Evolutionary conservation across 2,888 invertebrate genomes (phyloP).

Genomic region (Cordilura impudica): DNA sequence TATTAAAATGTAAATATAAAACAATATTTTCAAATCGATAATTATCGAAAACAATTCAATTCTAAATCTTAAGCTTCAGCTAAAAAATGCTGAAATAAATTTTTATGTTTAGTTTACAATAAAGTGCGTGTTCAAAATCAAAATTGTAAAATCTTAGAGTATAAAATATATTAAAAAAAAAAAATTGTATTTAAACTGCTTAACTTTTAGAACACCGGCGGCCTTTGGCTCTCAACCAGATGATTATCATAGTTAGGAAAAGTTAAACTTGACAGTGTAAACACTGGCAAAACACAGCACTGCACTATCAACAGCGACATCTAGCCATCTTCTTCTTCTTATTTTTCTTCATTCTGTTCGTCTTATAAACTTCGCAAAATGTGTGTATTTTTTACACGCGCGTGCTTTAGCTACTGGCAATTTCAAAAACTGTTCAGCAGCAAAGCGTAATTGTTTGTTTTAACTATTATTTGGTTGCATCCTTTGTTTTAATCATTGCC

Average conservation of each 20-base stretch:
- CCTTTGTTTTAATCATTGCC: slow-evolving; percentile 38
- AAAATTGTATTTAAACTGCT: neutral
- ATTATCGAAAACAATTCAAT: slow-evolving; percentile 51
- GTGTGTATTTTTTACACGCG: too few species aligned
- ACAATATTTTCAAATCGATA: slow-evolving; percentile 46
- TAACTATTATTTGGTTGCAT: slow-evolving; percentile 17
- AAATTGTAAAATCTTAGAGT: slow-evolving; percentile 45
- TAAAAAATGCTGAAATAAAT: neutral
- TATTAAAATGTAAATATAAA: slow-evolving; percentile 41
- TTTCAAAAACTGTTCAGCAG: slow-evolving; percentile 31
- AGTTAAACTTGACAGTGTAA: slow-evolving; percentile 44
- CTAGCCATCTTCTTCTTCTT: neutral
- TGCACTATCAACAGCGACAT: slow-evolving; percentile 42
- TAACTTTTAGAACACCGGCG: neutral
- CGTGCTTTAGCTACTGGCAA: slow-evolving; percentile 44
- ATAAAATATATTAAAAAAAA: too few species aligned
- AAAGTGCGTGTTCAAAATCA: slow-evolving; percentile 49
- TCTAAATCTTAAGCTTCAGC: neutral
- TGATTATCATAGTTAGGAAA: slow-evolving; percentile 8
- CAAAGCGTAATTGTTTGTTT: slow-evolving; percentile 31
- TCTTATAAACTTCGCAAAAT: too few species aligned
- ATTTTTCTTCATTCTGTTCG: neutral
- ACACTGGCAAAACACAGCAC: slow-evolving; percentile 31
- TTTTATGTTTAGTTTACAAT: neutral
- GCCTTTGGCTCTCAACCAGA: neutral